Conservation (phyloP, 2,797 vertebrate genomes). For the Cossypha heuglini region DNA sequence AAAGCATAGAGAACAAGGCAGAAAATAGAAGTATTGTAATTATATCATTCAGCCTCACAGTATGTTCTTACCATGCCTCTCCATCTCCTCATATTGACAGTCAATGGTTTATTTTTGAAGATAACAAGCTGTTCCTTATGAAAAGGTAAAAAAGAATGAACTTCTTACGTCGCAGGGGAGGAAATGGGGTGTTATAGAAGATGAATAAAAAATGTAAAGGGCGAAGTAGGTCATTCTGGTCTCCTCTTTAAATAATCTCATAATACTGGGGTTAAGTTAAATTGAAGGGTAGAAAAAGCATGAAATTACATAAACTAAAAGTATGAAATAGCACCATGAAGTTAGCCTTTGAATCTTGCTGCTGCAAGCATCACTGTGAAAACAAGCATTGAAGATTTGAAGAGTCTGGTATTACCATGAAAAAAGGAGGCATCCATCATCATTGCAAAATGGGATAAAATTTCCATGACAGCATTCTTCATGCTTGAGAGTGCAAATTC, state of each 20-base stretch:
- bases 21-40: not conserved
- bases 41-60: not conserved
- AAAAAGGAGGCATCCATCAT: not conserved
- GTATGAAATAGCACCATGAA: not conserved
- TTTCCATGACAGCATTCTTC: not conserved
- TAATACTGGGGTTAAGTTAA: not conserved
- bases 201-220: not conserved
- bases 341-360: not conserved
- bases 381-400: not conserved
- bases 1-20: not conserved
- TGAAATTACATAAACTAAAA: not conserved
- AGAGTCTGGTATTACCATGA: not conserved
- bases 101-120: not conserved
- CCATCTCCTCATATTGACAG: not conserved
- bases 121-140: not conserved
- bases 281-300: not conserved
- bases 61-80: not conserved
- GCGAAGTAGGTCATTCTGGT: not conserved
- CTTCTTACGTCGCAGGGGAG: not conserved
- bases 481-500: not conserved
- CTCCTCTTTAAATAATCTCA: not conserved
- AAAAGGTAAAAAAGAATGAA: not conserved
- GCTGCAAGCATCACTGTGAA: not conserved
- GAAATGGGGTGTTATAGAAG: not conserved
- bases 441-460: not conserved